phyloP scores from a whole-genome alignment of 1,140 invertebrate species.

The Aphis gossypii region DNA sequence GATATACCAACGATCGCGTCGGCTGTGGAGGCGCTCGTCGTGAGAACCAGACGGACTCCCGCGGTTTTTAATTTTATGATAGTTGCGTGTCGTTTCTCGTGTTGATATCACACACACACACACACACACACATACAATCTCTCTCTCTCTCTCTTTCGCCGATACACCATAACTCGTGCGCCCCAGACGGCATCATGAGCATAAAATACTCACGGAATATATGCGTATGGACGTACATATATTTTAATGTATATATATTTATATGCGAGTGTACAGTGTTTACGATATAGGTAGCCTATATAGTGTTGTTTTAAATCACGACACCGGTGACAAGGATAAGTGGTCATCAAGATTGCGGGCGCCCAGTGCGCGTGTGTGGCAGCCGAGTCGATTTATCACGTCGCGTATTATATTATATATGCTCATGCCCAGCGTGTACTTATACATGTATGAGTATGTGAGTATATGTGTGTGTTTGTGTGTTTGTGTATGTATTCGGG shows the following conservation, averaged over 20 bases:
- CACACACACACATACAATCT: background rate
- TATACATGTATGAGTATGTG: no score
- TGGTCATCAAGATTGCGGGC: constrained; percentile 56
- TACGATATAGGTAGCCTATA: constrained; percentile 24
- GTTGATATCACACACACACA: constrained; percentile 10
- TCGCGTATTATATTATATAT: background rate
- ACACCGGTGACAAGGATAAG: constrained; percentile 53
- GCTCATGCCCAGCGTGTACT: background rate
- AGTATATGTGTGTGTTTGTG: no score
- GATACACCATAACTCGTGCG: constrained; percentile 5
- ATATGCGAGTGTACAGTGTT: background rate
- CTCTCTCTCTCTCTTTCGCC: background rate
- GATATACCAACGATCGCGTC: background rate
- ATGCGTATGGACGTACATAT: background rate
- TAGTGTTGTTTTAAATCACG: constrained; percentile 52
- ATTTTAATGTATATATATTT: background rate
- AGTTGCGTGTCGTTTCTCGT: background rate
- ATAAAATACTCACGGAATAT: background rate
- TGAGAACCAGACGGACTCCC: constrained; percentile 43
- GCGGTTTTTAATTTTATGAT: constrained; percentile 49
- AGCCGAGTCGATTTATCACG: constrained; percentile 53
- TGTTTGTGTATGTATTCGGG: no score
- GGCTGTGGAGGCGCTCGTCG: background rate
- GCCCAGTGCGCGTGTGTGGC: constrained; percentile 44
- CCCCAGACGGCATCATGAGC: constrained; percentile 11